Evolutionary conservation across 2,888 invertebrate species (phyloP), one percentile per base, ranked within the genome.

Genomic region (Scaptomyza flava): DNA sequence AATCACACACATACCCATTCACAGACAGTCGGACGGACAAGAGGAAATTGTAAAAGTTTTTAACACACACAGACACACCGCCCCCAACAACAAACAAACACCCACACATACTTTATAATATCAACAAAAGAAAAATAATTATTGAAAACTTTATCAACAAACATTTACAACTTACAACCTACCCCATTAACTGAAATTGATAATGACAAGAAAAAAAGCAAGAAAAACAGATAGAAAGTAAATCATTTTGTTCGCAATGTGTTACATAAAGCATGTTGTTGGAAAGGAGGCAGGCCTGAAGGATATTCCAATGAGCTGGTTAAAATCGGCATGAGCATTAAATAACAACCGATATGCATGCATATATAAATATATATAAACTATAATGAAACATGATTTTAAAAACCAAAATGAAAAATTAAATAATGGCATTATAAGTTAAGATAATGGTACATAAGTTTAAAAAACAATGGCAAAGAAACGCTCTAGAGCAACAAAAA

Each of bases 401-500:
- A 76, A 88, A 83, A 68, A 75, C 69, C 62, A 67, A 79, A 70
- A 69, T 50, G 46, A 62, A 61, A 38, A 14, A 79, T 81, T 81
- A 82, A 82, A 87, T 82, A 81, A 79, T 72, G 77, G 80, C 77
- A 78, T 89, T 69, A 69, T 88, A 87, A 79, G 82, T 87, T 82
- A 82, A 82, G 82, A 77, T 87, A 87, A 82, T 81, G 79, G 79
- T 82, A 83, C 82, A 83, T 87, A 87, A 83, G 86, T 87, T 87
- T 81, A 86, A 83, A 87, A 88, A 87, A 88, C 77, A 81, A 84
- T 95, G 95, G 77, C 86, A 87, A 80, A 89, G 73, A 81, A 78
- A 76, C 68, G 89, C 87, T 86, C 79, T 85, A 83, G 88, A 87
- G 88, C 88, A 81, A 72, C 81, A 77, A 74, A 76, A 79, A 81